phyloP scores from a whole-genome alignment of 2,797 vertebrate genomes.

The Poecilia gillii region DNA sequence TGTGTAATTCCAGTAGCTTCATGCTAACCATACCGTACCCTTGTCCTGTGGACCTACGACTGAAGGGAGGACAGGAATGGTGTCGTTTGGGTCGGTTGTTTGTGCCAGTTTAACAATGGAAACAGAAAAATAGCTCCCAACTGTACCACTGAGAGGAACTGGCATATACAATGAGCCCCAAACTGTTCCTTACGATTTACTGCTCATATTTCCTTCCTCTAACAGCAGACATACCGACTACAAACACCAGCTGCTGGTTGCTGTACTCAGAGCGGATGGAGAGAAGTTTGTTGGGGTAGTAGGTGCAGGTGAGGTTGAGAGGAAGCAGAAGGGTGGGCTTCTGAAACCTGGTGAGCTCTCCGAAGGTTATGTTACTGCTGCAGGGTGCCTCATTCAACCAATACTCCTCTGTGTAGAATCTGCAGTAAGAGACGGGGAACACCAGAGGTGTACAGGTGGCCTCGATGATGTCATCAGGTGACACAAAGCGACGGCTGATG shows the following conservation, averaged over 20 bases:
- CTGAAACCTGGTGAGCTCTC: neutral
- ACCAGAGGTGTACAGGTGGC: neutral
- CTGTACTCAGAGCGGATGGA: conserved; percentile 17
- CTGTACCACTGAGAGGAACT: neutral
- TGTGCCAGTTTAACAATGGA: neutral
- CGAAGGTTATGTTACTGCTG: conserved; percentile 9
- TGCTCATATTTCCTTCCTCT: neutral
- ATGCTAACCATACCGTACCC: neutral
- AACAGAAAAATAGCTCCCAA: neutral
- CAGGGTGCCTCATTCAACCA: accelerated
- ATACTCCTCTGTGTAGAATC: neutral
- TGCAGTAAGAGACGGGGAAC: neutral
- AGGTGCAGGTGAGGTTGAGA: conserved; percentile 34
- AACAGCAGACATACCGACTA: conserved; percentile 2
- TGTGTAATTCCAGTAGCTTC: neutral
- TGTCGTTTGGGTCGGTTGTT: neutral
- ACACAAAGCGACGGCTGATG: neutral
- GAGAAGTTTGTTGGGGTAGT: accelerated
- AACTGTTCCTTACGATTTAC: neutral
- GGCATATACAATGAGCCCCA: neutral
- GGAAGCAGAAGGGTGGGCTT: neutral
- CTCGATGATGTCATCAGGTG: neutral
- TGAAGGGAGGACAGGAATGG: neutral
- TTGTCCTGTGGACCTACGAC: neutral
- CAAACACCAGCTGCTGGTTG: conserved; percentile 11